Evolutionary conservation across 2,113 vertebrate species (phyloP).

Genomic region (Rhinogobius similis): DNA sequence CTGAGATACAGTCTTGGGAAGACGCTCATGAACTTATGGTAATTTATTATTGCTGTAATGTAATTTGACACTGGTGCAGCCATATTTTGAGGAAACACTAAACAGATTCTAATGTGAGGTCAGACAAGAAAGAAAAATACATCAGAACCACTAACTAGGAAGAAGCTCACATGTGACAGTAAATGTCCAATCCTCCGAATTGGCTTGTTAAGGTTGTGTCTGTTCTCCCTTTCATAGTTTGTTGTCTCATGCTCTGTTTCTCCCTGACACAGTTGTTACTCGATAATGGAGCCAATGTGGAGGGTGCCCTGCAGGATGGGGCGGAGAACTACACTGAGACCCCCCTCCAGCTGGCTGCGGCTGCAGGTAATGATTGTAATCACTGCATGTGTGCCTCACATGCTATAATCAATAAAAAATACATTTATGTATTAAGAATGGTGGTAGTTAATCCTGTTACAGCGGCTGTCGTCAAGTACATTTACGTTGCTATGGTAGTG

Average conservation of each 20-base stretch:
- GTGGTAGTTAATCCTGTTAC: background rate
- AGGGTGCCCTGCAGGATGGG: constrained; percentile 77
- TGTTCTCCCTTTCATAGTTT: constrained; percentile 27
- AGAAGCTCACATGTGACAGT: constrained; percentile 20
- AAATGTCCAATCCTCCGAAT: constrained; percentile 24
- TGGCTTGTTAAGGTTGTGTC: constrained; percentile 33
- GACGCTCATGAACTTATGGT: too few relatives aligned
- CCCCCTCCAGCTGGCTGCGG: constrained; percentile 80
- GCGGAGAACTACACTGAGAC: constrained; percentile 80
- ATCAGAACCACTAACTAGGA: constrained; percentile 19
- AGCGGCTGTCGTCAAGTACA: background rate
- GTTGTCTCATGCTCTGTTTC: constrained; percentile 4
- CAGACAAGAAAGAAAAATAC: background rate
- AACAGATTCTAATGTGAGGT: background rate
- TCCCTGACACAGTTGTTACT: constrained; percentile 71
- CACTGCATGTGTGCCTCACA: background rate
- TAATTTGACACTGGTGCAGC: constrained; percentile 14
- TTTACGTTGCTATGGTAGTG: constrained; percentile 14
- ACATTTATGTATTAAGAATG: background rate
- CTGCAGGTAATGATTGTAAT: constrained; percentile 71
- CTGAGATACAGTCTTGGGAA: background rate
- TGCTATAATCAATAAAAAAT: background rate
- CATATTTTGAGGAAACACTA: too few relatives aligned
- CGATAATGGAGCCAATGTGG: constrained; percentile 77
- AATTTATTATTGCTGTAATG: constrained; percentile 12